Evolutionary conservation across 2,113 vertebrate species (phyloP), one percentile per base, ranked within the genome.

Genomic region (Zosterops pallidus): DNA sequence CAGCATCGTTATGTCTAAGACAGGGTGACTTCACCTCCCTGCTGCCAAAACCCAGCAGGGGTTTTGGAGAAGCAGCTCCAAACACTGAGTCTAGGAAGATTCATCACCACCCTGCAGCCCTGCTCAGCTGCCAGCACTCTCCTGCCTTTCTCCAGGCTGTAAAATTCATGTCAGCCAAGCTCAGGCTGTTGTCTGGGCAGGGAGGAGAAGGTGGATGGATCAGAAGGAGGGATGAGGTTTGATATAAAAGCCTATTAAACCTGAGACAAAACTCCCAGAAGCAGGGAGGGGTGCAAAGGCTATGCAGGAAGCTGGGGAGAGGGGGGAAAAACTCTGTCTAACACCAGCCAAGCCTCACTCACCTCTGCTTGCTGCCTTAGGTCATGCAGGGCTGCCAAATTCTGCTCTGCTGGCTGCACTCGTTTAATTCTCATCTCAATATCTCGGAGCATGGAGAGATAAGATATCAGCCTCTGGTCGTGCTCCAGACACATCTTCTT

Each of bases 371-470:
- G 98, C 88, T 83, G 97, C 95, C 99, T 98, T 94, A 98, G 97
- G 68, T 98, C 98, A 3, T 98, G 97, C 78, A 99, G 94, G 4
- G 97, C 95, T 41, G 97, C 81, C 84, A 98, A 94, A 63, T 95
- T 98, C 90, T 97, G 96, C 49, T 98, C 98, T 0, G 94, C 91
- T 4, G 98, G 97, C 42, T 98, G 98, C 95, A 98, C 95, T 33
- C 95, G 97, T 44, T 99, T 99, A 52, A 99, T 98, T 44, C 97
- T 97, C 95, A 99, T 98, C 96, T 99, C 99, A 5, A 98, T 97
- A n/a, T 99, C 98, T 76, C 99, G 97, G 46, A 99, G 98, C 95
- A 98, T 98, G 89, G 99, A 99, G 20, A 99, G 97, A 80, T 99
- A 98, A 3, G 98, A 98, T 1, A 99, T 88, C 37, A 99, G 96